phyloP scores from a whole-genome alignment of 2,113 vertebrate genomes.

The Petroica traversi region DNA sequence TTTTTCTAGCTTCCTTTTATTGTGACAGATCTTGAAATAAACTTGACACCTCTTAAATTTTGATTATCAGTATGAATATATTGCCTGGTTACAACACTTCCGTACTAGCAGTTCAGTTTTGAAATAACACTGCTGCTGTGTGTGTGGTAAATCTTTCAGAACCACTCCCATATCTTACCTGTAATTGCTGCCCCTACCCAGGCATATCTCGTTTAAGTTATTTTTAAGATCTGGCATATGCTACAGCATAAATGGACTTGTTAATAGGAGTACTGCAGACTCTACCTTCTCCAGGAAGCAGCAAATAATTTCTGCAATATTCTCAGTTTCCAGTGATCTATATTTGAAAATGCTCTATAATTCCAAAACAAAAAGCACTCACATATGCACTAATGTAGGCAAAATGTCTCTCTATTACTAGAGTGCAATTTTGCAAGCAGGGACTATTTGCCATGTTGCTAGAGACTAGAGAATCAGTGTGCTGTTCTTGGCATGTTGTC shows the following conservation, averaged over 20 bases:
- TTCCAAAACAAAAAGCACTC: conserved; percentile 21
- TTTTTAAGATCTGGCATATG: not conserved
- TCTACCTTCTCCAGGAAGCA: conserved; percentile 11
- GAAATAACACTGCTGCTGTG: not conserved
- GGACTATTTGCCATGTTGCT: not conserved
- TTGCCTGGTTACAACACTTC: not conserved
- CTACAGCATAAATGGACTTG: not conserved
- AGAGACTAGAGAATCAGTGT: not conserved
- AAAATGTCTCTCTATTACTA: not conserved
- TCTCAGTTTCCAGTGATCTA: conserved; percentile 24
- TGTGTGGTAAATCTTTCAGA: not conserved
- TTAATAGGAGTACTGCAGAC: conserved; percentile 3
- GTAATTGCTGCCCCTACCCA: not conserved
- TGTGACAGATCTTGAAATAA: not conserved
- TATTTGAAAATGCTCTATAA: conserved; percentile 13
- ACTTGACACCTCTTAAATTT: not conserved
- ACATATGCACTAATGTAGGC: not conserved
- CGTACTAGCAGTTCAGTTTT: not conserved
- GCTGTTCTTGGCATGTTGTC: not conserved
- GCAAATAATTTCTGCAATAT: conserved; percentile 42
- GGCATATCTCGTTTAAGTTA: not conserved
- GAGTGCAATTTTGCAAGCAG: conserved; percentile 2
- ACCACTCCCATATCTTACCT: not conserved
- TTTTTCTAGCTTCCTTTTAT: not conserved
- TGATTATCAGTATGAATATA: not conserved